phyloP scores from a whole-genome alignment of 2,113 vertebrate species.

The Pomatostomus ruficeps region DNA sequence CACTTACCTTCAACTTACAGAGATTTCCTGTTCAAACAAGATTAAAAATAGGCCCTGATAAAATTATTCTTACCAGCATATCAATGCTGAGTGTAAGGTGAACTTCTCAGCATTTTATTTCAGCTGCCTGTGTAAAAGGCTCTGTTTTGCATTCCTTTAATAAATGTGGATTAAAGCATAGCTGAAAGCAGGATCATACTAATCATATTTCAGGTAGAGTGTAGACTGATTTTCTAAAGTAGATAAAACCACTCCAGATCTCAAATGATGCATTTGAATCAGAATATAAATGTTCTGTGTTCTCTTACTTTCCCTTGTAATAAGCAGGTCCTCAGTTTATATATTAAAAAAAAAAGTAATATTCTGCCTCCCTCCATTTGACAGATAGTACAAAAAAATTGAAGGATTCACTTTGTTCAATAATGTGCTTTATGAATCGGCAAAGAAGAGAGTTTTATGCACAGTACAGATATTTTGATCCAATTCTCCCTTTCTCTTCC shows the following conservation, averaged over 20 bases:
- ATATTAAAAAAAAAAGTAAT: neutral
- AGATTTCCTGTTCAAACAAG: neutral
- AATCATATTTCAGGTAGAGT: slow-evolving; percentile 11
- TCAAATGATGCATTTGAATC: neutral
- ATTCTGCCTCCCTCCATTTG: neutral
- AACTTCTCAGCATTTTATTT: neutral
- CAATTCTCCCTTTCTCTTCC: neutral
- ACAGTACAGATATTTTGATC: neutral
- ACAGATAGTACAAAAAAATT: neutral
- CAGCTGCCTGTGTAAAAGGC: neutral
- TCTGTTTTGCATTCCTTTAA: neutral
- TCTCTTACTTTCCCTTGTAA: neutral
- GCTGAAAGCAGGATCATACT: neutral
- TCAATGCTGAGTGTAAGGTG: neutral
- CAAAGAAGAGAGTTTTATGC: neutral
- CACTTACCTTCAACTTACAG: neutral
- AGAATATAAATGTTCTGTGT: neutral
- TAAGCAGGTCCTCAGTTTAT: neutral
- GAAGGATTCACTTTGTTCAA: neutral
- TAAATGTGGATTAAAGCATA: slow-evolving; percentile 22
- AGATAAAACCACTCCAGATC: slow-evolving; percentile 4
- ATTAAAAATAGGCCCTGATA: neutral
- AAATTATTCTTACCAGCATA: neutral
- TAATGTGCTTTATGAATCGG: neutral
- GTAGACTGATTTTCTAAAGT: neutral